Evolutionary conservation across 2,113 vertebrate genomes (phyloP), one percentile per base, ranked within the genome.

Genomic region (Campylomormyrus tamandua): DNA sequence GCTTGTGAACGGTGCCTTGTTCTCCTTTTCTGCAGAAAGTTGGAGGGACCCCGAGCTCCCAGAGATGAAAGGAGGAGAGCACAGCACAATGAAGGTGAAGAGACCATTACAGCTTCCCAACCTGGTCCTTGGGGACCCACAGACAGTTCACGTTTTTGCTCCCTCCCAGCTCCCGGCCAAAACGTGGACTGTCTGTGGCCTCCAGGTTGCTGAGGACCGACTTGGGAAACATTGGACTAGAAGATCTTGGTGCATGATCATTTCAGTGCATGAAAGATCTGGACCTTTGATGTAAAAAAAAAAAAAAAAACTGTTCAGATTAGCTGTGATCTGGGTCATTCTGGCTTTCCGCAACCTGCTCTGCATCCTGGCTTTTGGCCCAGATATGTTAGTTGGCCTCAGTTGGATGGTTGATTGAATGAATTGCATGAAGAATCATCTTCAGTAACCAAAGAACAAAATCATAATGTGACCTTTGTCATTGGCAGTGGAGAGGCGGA

Each of bases 11-110:
- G 53, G 15, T 39, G 31, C 4, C 11, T 19, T 15, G 5, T 42
- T 42, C 35, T 80, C 70, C 70, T 19, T 80, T 56, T 92, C 56
- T 92, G 89, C 90, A 98, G 97, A 94, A 98, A 97, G 95, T 97
- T 97, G 84, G 97, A 98, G 0, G 97, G 97, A 87, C 96, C 96
- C 2, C 95, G 96, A 91, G 97, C 96, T 1, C 97, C 97, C 1
- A 95, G 97, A 90, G 97, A 98, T 85, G 97, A 98, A 92, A 96
- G 96, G 87, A 96, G 97, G 87, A 95, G 97, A 95, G 97, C 97
- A 2, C 97, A 98, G 91, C 97, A 98, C 94, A 98, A 98, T 70
- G 97, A 98, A 97, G 97, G 97, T 97, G 90, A 91, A 91, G 49
- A 56, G 46, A 90, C 31, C 88, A 91, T 66, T 35, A 89, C 45